Evolutionary conservation across 2,113 vertebrate species (phyloP).

Genomic region (Lates calcarifer): DNA sequence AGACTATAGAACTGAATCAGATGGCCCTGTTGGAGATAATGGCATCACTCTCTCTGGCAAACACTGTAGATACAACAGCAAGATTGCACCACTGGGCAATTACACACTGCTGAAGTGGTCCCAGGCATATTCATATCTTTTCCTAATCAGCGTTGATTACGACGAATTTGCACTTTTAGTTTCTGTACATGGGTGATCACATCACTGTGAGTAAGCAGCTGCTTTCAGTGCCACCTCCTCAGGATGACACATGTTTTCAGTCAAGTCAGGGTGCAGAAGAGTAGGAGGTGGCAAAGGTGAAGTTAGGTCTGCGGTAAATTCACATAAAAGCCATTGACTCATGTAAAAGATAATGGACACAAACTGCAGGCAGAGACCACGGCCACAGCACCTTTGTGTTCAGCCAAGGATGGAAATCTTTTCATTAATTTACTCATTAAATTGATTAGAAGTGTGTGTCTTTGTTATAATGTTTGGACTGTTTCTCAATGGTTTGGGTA

Average conservation of each 20-base stretch:
- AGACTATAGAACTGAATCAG: conserved; percentile 43
- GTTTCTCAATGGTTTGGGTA: neutral
- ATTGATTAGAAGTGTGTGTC: neutral
- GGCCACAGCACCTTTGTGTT: neutral
- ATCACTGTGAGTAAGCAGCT: neutral
- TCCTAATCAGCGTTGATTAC: conserved; percentile 13
- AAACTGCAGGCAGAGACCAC: no score
- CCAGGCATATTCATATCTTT: conserved; percentile 30
- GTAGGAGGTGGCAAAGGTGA: neutral
- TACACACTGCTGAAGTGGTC: conserved; percentile 14
- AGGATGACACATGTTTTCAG: conserved; percentile 1
- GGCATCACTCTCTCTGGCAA: conserved; percentile 14
- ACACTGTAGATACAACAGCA: neutral
- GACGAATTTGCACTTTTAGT: neutral
- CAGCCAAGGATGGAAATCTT: conserved; percentile 17
- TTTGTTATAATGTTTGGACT: neutral
- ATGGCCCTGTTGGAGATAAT: conserved; percentile 33
- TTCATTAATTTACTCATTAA: neutral
- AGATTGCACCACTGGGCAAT: conserved; percentile 27
- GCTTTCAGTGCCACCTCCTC: neutral
- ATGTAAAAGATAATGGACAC: neutral
- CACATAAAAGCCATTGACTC: neutral
- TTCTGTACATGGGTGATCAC: neutral
- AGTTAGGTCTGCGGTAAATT: neutral
- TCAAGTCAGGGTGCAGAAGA: neutral